Evolutionary conservation across 2,797 vertebrate genomes (phyloP), one percentile per base, ranked within the genome.

Genomic region (Hydrocynus forskahlii): DNA sequence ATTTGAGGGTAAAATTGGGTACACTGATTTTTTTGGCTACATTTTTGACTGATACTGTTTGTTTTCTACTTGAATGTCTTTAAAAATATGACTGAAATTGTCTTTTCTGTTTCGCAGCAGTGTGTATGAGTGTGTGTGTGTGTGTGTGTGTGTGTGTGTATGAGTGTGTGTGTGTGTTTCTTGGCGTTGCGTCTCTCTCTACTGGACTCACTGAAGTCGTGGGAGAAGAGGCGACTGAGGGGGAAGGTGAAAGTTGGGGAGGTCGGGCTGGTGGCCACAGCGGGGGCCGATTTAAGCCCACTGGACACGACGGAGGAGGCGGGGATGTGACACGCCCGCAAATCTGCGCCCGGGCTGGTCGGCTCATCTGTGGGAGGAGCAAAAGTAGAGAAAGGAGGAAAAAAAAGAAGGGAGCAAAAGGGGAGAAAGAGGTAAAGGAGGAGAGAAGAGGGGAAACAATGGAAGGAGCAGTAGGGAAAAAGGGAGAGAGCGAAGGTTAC

Each of bases 271-370:
- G 95, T 93, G 88, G 94, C 95, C 71, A 95, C 86, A 35, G 94
- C 87, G 0, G 97, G 96, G 0, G 97, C 96, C 0, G 96, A 97
- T 90, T 92, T 97, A 95, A 98, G 96, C 93, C 96, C 95, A 19
- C 97, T 97, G 94, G 97, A 99, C 88, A 99, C 97, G 86, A 99
- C 97, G 0, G 97, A 97, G 38, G 97, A 99, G 87, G 97, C 97
- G 6, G 97, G 97, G 85, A 98, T 91, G 67, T 98, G 97, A 90
- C 97, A 97, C 85, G 97, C 97, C 76, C 96, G 95, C 87, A 99
- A 95, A 91, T 98, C 97, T 25, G 97, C 97, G 72, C 96, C 95
- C 87, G 97, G 98, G 91, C 97, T 98, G 87, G 97, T 99, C 76
- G 97, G 98, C 76, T 99, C 97, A 52, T 98, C 98, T 99, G 95